These are phyloP conservation scores for Gobio occitaniae DNA, from an alignment of 2,797 vertebrate genomes.

Conservation along the genomic window DNA sequence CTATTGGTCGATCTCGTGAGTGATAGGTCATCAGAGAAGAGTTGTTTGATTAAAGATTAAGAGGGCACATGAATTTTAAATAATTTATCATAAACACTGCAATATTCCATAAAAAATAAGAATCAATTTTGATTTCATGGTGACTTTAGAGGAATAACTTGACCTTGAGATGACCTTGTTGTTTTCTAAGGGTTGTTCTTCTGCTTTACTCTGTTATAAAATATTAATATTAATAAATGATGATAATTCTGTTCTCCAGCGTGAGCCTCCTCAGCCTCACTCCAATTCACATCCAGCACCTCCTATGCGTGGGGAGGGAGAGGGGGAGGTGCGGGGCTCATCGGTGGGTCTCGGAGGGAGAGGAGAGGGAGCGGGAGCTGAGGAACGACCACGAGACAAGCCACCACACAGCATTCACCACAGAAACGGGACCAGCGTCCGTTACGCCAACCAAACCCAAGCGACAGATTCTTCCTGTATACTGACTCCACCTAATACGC, in stretches of 20 bases:
- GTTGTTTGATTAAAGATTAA: not conserved
- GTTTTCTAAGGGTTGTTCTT: not conserved
- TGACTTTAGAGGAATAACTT: not conserved
- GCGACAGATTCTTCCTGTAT: constrained; percentile 84
- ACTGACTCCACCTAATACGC: constrained; percentile 89
- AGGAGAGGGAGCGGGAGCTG: constrained; percentile 52
- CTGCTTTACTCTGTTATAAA: not conserved
- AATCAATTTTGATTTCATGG: not conserved
- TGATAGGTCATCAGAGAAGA: not conserved
- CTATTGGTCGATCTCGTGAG: not conserved
- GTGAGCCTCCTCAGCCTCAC: constrained; percentile 72
- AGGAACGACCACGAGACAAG: constrained; percentile 69
- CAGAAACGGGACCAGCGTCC: constrained; percentile 68
- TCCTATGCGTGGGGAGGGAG: constrained; percentile 47
- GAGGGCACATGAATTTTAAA: not conserved
- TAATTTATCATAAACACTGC: not conserved
- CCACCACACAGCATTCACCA: constrained; percentile 72
- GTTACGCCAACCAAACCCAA: constrained; percentile 62
- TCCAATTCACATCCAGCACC: constrained; percentile 70
- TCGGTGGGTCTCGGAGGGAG: constrained; percentile 60
- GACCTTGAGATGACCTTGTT: not conserved
- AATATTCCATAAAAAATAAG: not conserved
- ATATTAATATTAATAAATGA: not conserved
- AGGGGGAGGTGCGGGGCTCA: constrained; percentile 21
- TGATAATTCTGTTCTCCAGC: constrained; percentile 64